Conservation (phyloP, 2,113 vertebrate genomes). For the Bujurquina vittata region DNA sequence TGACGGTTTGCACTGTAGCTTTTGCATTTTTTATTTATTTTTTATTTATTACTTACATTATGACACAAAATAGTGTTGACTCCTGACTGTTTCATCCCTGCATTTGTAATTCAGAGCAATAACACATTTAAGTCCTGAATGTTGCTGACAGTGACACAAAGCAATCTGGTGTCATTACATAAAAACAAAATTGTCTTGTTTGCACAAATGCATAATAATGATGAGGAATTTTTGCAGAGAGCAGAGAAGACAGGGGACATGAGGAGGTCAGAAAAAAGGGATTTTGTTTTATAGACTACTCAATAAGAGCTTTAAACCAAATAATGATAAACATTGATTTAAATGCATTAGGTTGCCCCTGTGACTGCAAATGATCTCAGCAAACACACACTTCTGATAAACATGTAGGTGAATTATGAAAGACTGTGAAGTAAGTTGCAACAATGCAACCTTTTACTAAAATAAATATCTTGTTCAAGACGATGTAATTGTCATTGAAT, state of each 20-base stretch:
- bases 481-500: conserved; percentile 71
- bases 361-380: conserved; percentile 19
- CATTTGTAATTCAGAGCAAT: conserved; percentile 11
- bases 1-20: conserved; percentile 12
- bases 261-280: neutral
- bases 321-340: conserved; percentile 38
- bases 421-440: neutral
- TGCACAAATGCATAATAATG: conserved; percentile 24
- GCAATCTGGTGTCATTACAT: conserved; percentile 23
- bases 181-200: conserved; percentile 5
- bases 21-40: neutral
- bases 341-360: neutral
- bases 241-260: neutral
- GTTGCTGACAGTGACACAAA: conserved; percentile 8
- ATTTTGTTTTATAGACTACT: conserved; percentile 23
- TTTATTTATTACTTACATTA: neutral
- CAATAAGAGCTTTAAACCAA: conserved; percentile 41
- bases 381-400: neutral
- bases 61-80: neutral
- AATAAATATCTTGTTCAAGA: conserved; percentile 69
- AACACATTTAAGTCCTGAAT: conserved; percentile 1
- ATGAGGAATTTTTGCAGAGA: conserved; percentile 20
- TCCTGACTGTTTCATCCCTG: neutral
- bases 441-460: conserved; percentile 74
- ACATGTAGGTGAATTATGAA: neutral